Conservation (phyloP, 2,888 invertebrate genomes). For the Lutraria lutraria region DNA sequence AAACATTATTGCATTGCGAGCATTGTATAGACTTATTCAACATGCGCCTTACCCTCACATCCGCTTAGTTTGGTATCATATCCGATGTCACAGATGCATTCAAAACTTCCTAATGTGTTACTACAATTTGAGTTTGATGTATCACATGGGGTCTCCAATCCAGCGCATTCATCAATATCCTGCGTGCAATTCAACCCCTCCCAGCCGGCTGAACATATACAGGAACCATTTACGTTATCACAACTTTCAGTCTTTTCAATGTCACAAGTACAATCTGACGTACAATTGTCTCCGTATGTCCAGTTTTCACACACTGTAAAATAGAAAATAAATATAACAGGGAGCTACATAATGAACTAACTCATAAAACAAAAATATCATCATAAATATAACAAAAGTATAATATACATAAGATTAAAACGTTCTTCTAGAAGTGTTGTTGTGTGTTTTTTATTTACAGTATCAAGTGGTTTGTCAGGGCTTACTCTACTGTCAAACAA, state of each 20-base stretch:
- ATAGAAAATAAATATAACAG: no score
- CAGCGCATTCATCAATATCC: slow-evolving; percentile 7
- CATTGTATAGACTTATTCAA: background rate
- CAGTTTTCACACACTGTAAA: background rate
- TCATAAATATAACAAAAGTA: no score
- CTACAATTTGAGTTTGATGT: background rate
- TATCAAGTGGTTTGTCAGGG: no score
- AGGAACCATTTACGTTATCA: background rate
- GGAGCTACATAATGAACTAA: no score
- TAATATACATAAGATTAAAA: no score
- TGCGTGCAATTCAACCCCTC: background rate
- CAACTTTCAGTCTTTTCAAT: background rate
- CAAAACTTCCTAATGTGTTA: background rate
- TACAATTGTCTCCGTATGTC: background rate
- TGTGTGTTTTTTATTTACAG: no score
- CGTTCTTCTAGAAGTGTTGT: no score
- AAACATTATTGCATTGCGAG: background rate
- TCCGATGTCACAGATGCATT: background rate
- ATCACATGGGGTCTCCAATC: background rate
- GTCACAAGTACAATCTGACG: slow-evolving; percentile 4
- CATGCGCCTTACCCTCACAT: background rate
- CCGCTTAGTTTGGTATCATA: background rate
- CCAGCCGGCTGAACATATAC: background rate
- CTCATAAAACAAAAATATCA: no score
- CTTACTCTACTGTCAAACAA: no score